These are phyloP conservation scores for Elachura formosa DNA, from an alignment of 2,113 vertebrate genomes.

Conservation along the genomic window DNA sequence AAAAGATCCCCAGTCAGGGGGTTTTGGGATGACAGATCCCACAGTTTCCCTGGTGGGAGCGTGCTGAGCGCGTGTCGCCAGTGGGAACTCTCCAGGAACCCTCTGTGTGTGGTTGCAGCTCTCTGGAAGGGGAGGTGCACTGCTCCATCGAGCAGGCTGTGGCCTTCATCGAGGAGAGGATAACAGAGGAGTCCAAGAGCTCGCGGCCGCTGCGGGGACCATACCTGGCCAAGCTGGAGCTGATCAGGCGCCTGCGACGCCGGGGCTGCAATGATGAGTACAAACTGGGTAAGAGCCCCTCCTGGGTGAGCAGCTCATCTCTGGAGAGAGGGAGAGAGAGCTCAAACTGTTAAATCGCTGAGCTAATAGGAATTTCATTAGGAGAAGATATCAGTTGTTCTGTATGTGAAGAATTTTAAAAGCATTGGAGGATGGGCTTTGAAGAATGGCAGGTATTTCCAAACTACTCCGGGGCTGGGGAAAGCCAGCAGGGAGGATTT, in stretches of 20 bases:
- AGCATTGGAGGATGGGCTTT: not conserved
- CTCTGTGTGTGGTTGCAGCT: constrained; percentile 70
- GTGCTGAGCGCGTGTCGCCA: not conserved
- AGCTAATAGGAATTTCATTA: not conserved
- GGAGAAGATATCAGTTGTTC: fast-evolving
- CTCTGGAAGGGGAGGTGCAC: constrained; percentile 87
- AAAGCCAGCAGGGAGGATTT: not conserved
- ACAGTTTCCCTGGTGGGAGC: not conserved
- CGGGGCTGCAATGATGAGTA: constrained; percentile 81
- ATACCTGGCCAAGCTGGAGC: constrained; percentile 86
- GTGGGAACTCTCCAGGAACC: not conserved
- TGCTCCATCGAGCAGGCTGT: constrained; percentile 82
- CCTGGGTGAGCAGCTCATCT: not conserved
- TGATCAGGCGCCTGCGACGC: constrained; percentile 82
- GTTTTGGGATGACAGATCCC: too few species aligned
- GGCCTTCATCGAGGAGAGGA: constrained; percentile 85
- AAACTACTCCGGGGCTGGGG: not conserved
- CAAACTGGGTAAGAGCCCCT: constrained; percentile 79
- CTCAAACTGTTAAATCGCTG: not conserved
- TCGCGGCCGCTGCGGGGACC: constrained; percentile 86
- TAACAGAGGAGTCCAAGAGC: constrained; percentile 81
- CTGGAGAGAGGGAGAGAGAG: not conserved
- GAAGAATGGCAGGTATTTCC: not conserved
- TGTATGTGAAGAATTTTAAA: not conserved
- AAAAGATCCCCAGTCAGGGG: too few species aligned